Evolutionary conservation across 2,113 vertebrate species (phyloP), one percentile per base, ranked within the genome.

Genomic region (Peromyscus leucopus): DNA sequence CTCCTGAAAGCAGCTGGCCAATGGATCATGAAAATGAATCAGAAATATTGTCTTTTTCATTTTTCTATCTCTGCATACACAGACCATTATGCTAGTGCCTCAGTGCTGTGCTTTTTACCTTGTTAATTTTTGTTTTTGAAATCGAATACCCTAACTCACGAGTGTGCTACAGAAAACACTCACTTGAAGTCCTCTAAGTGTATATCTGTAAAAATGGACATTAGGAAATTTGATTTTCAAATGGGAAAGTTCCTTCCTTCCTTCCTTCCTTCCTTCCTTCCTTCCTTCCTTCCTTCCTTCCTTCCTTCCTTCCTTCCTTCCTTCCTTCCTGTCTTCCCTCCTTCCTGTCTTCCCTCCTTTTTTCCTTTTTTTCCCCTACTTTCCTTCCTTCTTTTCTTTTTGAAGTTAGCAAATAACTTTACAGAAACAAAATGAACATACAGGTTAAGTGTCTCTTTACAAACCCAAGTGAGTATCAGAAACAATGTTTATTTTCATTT

Each of bases 21-120:
- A 98, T 95, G 98, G 97, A 98, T 98, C 98, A 95, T 98, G 97
- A 98, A 98, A 99, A 99, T 98, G 97, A 98, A 98, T 97, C 96
- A 90, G 96, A 97, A 97, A 72, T 97, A 96, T 98, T 97, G 97
- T 93, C 78, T 96, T 97, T 87, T n/a, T 76, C 31, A 7, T 65
- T 24, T 69, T 93, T 82, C 15, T 15, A 12, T 96, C 97, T 82
- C 94, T 97, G 86, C 59, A 96, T 97, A 98, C 97, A 97, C 97
- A 98, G 98, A 97, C 94, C 98, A 97, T 98, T 98, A 98, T 63
- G 9, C 2, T 95, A 95, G 69, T 48, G 86, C 97, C 97, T 97
- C 61, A 89, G 13, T 97, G 90, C 16, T 97, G 96, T 96, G 11
- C 46, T 96, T 98, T 98, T 96, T 93, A 59, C 22, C 42, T 75